phyloP scores from a whole-genome alignment of 2,113 vertebrate genomes.

The Gnathonemus longibarbis region DNA sequence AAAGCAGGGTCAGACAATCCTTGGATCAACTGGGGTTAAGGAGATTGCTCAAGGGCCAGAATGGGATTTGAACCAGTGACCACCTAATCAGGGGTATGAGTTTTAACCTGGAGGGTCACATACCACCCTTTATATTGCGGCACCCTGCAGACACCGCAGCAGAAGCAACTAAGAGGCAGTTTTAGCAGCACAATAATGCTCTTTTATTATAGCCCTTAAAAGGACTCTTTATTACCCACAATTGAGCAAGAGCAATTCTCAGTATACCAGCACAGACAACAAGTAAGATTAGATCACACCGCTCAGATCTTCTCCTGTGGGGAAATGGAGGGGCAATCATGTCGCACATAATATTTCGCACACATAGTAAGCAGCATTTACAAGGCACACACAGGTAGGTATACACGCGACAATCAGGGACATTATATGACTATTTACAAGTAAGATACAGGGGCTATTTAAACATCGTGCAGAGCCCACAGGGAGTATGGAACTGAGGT shows the following conservation, averaged over 20 bases:
- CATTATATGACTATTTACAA: neutral
- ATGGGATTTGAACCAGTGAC: neutral
- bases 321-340: neutral
- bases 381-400: neutral
- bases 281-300: neutral
- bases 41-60: neutral
- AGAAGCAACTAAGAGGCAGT: neutral
- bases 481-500: neutral
- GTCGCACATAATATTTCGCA: neutral
- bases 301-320: neutral
- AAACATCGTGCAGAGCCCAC: neutral
- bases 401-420: neutral
- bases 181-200: neutral
- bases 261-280: neutral
- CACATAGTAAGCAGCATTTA: neutral
- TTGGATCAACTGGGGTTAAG: neutral
- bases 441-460: neutral
- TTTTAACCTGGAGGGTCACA: neutral
- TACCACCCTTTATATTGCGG: neutral
- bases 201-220: neutral
- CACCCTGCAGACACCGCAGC: neutral
- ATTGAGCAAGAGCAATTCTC: neutral
- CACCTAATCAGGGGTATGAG: neutral
- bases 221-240: neutral
- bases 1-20: neutral